Base-by-base conservation (phyloP, 2,888 invertebrate species). In the Litoditis marina region DNA sequence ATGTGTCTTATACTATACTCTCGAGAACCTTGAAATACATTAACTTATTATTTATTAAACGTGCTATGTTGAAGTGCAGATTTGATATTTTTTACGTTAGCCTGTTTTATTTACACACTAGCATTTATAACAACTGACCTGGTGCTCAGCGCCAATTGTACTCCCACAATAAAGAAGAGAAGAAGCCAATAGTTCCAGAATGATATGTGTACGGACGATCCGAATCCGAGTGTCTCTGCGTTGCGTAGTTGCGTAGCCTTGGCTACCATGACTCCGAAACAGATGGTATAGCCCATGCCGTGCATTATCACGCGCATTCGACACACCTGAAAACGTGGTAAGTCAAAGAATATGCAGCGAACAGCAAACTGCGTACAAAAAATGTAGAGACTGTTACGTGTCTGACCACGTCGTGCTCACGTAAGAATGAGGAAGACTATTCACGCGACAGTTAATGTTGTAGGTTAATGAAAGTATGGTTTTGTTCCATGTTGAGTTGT, bases 141-240 rank as follows among this genome's bases (percentile, higher is more conserved):
- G 32, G 72, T 68, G 44, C 71, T 71, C 8, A 81, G 63, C 7
- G 79, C 81, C 34, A 82, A 65, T 54, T 82, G 82, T 16, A 82
- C 82, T 32, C 74, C 74, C 30, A 82, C 68, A 36, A 82, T 76
- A 68, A 82, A 82, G 62, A 78, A 77, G 27, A 82, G 65, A 25
- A 82, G 73, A 52, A 79, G 75, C 80, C 81, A 81, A 60, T 82
- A 82, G 63, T 82, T 82, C 80, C 80, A 82, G 71, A 76, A 82
- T 19, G 78, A 73, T 42, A 80, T 78, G 63, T 76, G 79, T 25
- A 73, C 65, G n/a, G 71, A 55, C 13, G 68, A 68, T 34, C 71
- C 72, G 52, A 75, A 75, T 16, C 74, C 74, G 25, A 82, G 69
- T 13, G 78, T 76, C 57, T 82, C 80, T 2, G 78, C 76, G 60